Conservation (phyloP, 2,113 vertebrate genomes). For the Nycticebus coucang region DNA sequence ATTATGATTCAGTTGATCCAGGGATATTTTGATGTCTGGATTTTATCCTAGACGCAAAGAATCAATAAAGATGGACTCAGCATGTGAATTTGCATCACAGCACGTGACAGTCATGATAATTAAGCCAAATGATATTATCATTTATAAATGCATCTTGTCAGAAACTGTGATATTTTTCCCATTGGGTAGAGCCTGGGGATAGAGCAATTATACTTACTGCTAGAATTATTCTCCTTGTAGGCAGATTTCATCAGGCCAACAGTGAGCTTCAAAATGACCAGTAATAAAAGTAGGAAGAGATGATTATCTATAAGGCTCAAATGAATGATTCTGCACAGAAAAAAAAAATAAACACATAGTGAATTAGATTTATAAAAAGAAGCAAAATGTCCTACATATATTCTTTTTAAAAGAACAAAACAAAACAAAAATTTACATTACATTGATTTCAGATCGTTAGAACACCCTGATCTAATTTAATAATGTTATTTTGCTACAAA, state of each 20-base stretch:
- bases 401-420: not conserved
- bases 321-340: not conserved
- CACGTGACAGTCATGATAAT: slow-evolving; percentile 60
- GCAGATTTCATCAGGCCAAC: slow-evolving; percentile 50
- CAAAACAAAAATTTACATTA: not conserved
- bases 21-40: not conserved
- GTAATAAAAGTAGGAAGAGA: slow-evolving; percentile 1
- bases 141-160: slow-evolving; percentile 69
- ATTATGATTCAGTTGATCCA: not conserved
- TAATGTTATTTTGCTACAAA: not conserved
- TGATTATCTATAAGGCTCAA: not conserved
- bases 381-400: not conserved
- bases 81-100: slow-evolving; percentile 75
- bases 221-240: slow-evolving; percentile 56
- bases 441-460: not conserved
- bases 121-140: slow-evolving; percentile 67
- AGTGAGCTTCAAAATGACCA: slow-evolving; percentile 27
- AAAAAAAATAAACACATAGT: not conserved
- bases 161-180: slow-evolving; percentile 39
- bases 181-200: not conserved
- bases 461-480: not conserved
- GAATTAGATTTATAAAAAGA: not conserved
- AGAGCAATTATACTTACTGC: not conserved
- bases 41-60: slow-evolving; percentile 43
- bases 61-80: not conserved